Conservation (phyloP, 2,113 vertebrate genomes). For the Thunnus maccoyii region DNA sequence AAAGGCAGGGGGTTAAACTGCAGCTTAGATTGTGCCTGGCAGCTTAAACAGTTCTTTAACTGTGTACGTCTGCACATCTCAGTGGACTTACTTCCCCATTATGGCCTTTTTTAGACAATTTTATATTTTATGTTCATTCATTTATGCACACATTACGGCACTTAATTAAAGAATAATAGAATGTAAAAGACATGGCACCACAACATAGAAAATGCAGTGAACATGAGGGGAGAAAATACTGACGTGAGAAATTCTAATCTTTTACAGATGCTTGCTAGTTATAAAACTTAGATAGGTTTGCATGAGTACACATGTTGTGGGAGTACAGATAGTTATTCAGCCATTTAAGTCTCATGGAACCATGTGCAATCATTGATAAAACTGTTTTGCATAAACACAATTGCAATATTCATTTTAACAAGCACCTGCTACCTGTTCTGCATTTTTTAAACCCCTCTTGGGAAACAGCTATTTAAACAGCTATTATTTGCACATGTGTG, state of each 20-base stretch:
- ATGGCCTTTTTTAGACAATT: conserved; percentile 3
- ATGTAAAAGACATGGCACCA: background rate
- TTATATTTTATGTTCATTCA: background rate
- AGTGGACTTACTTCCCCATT: background rate
- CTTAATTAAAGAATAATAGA: conserved; percentile 3
- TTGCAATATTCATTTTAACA: conserved; percentile 66
- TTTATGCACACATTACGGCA: background rate
- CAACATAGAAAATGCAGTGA: background rate
- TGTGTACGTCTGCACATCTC: background rate
- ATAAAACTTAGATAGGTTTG: conserved; percentile 5
- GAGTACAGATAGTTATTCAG: conserved; percentile 14
- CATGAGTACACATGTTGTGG: conserved; percentile 17
- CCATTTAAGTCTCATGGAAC: conserved; percentile 44
- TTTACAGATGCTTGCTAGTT: background rate
- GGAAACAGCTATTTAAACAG: conserved; percentile 46
- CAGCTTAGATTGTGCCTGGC: conserved; percentile 18
- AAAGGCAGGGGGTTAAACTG: conserved; percentile 4
- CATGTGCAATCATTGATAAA: conserved; percentile 62
- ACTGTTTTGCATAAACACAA: conserved; percentile 68
- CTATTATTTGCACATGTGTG: conserved; percentile 24
- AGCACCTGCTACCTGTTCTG: conserved; percentile 64
- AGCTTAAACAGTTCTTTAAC: conserved; percentile 6
- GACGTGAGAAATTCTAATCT: background rate
- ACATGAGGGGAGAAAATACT: background rate
- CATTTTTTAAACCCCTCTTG: conserved; percentile 38